Percentiles rank a stretch among this genome's conserved stretches.
Evolutionary conservation across 2,797 vertebrate genomes (phyloP).

Genomic region (Ptychadena robeensis): DNA sequence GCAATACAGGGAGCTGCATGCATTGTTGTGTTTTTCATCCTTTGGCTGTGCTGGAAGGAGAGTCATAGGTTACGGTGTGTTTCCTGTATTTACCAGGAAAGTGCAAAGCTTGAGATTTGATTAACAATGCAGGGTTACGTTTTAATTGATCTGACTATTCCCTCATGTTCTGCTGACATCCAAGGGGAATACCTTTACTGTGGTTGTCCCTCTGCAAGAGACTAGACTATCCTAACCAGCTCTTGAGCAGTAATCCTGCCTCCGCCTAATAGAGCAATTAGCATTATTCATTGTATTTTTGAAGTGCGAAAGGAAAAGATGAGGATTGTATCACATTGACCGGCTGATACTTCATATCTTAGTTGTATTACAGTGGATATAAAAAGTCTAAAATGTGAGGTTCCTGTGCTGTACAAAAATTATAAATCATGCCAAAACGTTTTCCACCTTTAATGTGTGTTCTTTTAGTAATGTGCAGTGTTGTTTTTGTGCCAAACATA

Average conservation of each 20-base stretch:
- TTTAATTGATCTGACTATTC: slow-evolving; percentile 50
- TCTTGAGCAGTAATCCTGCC: neutral
- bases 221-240: neutral
- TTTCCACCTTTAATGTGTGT: no score
- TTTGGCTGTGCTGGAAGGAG: slow-evolving; percentile 49
- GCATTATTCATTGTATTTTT: neutral
- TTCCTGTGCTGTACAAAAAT: no score
- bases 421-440: no score
- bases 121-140: slow-evolving; percentile 51
- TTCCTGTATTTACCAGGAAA: slow-evolving; percentile 43
- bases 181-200: slow-evolving; percentile 44
- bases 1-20: slow-evolving; percentile 43
- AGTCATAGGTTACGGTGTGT: slow-evolving; percentile 55
- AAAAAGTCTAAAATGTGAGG: no score
- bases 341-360: no score
- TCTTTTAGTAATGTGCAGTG: no score
- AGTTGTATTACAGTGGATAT: no score
- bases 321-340: neutral
- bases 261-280: neutral
- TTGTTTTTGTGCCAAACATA: no score
- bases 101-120: slow-evolving; percentile 43
- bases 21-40: slow-evolving; percentile 39
- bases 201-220: neutral
- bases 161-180: slow-evolving; percentile 15
- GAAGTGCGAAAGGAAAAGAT: neutral